These are phyloP conservation scores for Drosophila nigricruria DNA, from an alignment of 2,888 invertebrate genomes.

Conservation along the genomic window DNA sequence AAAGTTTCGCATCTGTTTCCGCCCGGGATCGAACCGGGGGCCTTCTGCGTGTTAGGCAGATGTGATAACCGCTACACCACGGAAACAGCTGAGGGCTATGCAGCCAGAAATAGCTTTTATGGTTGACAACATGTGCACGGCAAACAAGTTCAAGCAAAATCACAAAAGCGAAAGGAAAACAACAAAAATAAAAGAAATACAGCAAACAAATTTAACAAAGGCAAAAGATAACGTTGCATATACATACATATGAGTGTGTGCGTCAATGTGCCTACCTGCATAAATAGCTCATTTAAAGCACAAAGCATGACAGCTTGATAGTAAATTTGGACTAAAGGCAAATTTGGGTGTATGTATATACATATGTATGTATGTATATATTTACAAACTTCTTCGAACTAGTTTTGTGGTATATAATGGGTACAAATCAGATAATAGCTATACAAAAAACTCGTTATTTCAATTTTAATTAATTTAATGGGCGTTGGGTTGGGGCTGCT, in stretches of 20 bases:
- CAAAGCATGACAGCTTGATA: not conserved
- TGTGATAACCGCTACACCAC: slow-evolving; percentile 86
- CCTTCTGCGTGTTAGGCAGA: slow-evolving; percentile 86
- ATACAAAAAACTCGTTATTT: not conserved
- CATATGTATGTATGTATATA: no score
- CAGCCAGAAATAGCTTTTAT: slow-evolving; percentile 17
- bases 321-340: no score
- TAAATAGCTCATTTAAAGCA: not conserved
- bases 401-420: not conserved
- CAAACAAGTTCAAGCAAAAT: slow-evolving; percentile 43
- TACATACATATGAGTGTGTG: not conserved
- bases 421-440: not conserved
- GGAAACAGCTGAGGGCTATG: slow-evolving; percentile 71
- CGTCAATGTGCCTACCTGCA: not conserved
- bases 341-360: not conserved
- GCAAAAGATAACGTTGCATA: slow-evolving; percentile 4
- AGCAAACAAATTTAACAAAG: slow-evolving; percentile 18
- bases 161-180: slow-evolving; percentile 22
- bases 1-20: slow-evolving; percentile 36
- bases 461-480: not conserved
- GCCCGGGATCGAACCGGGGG: slow-evolving; percentile 86
- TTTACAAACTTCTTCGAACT: slow-evolving; percentile 15
- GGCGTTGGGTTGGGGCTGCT: not conserved
- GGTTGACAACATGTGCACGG: not conserved
- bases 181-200: slow-evolving; percentile 12